Base-by-base conservation (phyloP, 2,888 invertebrate genomes). In the Odontocerum albicorne region DNA sequence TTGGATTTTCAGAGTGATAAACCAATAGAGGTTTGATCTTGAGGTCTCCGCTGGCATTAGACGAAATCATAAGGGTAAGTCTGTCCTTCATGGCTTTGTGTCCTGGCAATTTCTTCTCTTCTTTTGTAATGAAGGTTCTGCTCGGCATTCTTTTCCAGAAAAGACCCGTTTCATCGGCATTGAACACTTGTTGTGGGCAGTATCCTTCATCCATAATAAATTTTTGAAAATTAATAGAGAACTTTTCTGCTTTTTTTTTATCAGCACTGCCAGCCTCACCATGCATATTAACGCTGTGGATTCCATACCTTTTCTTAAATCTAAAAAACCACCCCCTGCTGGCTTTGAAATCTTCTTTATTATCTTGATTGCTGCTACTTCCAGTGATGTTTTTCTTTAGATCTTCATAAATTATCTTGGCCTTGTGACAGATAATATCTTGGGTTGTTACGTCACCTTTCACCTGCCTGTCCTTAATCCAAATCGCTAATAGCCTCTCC, bases 31-130 rank as follows among this genome's bases (percentile, higher is more conserved):
- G 64, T 49, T 65, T 65, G 44, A 65, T 61, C 52, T 64, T 64
- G 35, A 59, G 60, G 54, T 62, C 62, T 16, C 64, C 64, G 61
- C 63, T 60, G 33, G 63, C 65, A 64, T 65, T 64, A 44, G 57
- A 49, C 16, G 60, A 59, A 15, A 64, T 55, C 51, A 57, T 45
- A 20, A 66, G 60, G 50, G 63, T 66, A 22, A 66, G 44, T 49
- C 62, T 52, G 60, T 65, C 63, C 55, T 64, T 65, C 61, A 64
- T 61, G 20, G 62, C 61, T 59, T 66, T 66, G 60, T 62, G 63
- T 17, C 65, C 65, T 42, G 65, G 63, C 57, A 63, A 55, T 44
- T 42, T 56, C 53, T 65, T 66, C 60, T 66, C 65, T 53, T 64
- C 63, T 62, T 40, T 16, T 31, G 63, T 63, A 22, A 65, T 45